Conservation (phyloP, 2,888 invertebrate species). For the Cantharis rustica region DNA sequence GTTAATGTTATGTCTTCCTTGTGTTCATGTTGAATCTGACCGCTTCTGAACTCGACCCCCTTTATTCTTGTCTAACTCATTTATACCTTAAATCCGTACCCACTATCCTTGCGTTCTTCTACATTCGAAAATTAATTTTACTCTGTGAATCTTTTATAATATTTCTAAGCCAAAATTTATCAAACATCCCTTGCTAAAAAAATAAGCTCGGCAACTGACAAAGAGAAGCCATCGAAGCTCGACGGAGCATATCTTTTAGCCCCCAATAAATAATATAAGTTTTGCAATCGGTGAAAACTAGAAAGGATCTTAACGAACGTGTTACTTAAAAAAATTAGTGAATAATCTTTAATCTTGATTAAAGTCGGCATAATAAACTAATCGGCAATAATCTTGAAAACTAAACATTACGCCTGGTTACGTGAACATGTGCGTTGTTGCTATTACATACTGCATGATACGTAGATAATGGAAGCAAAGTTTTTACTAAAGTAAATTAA, state of each 20-base stretch:
- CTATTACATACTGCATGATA: not conserved
- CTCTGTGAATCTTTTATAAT: not conserved
- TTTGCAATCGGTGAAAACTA: not conserved
- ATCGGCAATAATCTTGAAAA: not conserved
- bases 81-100: constrained; percentile 1
- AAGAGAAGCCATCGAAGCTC: not conserved
- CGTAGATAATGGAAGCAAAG: not conserved
- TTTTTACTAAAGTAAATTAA: not conserved
- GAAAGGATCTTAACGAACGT: not conserved
- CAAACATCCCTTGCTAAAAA: not conserved
- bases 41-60: constrained; percentile 46
- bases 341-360: not conserved
- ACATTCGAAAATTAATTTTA: not conserved
- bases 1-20: constrained; percentile 53
- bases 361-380: not conserved
- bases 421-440: not conserved
- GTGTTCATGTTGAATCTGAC: constrained; percentile 41
- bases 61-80: constrained; percentile 12
- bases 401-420: not conserved
- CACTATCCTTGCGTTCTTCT: not conserved
- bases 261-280: not conserved
- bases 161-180: not conserved
- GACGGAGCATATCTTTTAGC: not conserved
- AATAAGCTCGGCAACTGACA: not conserved
- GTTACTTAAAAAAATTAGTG: not conserved